Evolutionary conservation across 2,888 invertebrate genomes (phyloP), one percentile per base, ranked within the genome.

Genomic region (Venusia cambrica): DNA sequence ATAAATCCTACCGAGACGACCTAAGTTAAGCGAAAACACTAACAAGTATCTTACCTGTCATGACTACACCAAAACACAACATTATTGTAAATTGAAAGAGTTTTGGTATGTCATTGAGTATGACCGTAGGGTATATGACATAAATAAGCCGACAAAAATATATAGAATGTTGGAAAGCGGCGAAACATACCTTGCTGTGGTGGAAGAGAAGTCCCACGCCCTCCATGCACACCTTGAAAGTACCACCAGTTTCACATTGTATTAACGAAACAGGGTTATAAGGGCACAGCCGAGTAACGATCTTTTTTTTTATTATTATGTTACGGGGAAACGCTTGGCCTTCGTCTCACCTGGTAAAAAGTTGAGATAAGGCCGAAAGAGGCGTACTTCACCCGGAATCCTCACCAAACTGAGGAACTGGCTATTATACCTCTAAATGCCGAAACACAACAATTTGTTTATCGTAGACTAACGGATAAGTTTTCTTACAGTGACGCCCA

Each of bases 161-260:
- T 48, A 51, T n/a, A 58, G 63, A 45, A 59, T 26, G 38, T 14
- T 21, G 15, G 17, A 42, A 68, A 68, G 60, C 57, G 39, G 44
- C 51, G 48, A 39, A 46, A 70, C 75, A 79, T 93, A 99, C 99
- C 97, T 99, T 99, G 93, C 98, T 98, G 87, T 98, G 97, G 63
- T 97, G 98, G 90, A 99, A 98, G 65, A 99, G 94, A 57, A 99
- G 93, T 60, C 98, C 98, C 65, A 99, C 98, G 69, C 99, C 99
- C 87, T 99, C 99, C 92, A 99, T 97, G 91, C 99, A 98, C 76
- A 99, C 98, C 87, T 87, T 72, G 9, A 62, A 66, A 51, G 44
- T 26, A 39, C 12, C n/a, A n/a, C n/a, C 4, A 45, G 13, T 37
- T 32, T 26, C 10, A 39, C 7, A 16, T n/a, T n/a, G n/a, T n/a